Conservation (phyloP, 2,797 vertebrate genomes). For the Oreortyx pictus region DNA sequence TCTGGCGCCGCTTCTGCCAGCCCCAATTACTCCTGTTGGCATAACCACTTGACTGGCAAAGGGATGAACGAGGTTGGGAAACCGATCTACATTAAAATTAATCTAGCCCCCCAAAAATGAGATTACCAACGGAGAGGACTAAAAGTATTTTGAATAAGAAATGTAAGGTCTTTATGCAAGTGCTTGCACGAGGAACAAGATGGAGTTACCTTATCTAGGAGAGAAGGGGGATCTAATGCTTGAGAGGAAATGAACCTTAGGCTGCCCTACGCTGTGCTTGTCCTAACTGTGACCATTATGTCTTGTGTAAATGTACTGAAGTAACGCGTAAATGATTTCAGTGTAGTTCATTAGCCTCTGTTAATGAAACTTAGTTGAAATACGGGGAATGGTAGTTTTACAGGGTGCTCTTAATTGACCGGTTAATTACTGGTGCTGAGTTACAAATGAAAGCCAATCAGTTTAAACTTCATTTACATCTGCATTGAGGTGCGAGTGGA, state of each 20-base stretch:
- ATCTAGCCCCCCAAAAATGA: fast-evolving
- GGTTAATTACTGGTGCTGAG: background rate
- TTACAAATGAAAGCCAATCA: background rate
- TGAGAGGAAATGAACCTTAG: background rate
- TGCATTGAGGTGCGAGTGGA: background rate
- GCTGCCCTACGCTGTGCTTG: background rate
- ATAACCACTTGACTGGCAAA: background rate
- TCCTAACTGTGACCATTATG: background rate
- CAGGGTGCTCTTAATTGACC: background rate
- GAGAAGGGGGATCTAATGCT: background rate
- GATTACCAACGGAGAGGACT: background rate
- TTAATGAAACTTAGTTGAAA: background rate
- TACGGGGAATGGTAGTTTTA: background rate
- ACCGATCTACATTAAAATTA: background rate
- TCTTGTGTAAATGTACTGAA: background rate
- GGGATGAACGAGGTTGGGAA: background rate
- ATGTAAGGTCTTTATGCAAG: background rate
- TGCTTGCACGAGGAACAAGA: background rate
- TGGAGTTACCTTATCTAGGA: background rate
- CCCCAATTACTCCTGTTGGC: background rate
- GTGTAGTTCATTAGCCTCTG: background rate
- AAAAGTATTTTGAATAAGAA: background rate
- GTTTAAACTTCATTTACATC: background rate
- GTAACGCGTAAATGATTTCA: background rate
- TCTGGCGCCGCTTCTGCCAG: background rate